Evolutionary conservation across 2,113 vertebrate species (phyloP).

Genomic region (Uropsilus gracilis): DNA sequence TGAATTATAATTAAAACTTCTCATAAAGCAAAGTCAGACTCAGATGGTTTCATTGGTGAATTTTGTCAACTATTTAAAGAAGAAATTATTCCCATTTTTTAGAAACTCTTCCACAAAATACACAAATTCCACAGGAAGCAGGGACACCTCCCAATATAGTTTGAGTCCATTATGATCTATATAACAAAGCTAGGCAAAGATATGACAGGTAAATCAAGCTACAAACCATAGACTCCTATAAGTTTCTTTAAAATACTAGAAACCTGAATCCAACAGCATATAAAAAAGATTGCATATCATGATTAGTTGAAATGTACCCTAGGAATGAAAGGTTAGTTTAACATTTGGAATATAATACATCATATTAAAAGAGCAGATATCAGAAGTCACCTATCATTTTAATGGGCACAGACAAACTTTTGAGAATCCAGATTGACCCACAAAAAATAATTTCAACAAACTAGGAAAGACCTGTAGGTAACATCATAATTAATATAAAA

Average conservation of each 20-base stretch:
- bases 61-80: neutral
- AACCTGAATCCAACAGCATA: neutral
- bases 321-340: slow-evolving; percentile 15
- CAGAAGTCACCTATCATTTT: neutral
- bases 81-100: neutral
- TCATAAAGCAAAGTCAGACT: neutral
- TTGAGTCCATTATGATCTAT: neutral
- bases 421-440: neutral
- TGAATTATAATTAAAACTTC: neutral
- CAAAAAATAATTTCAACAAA: neutral
- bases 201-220: neutral
- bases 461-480: neutral
- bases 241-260: neutral
- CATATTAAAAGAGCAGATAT: neutral
- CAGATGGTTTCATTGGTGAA: neutral
- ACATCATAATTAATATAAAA: neutral
- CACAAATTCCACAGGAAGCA: too few relatives aligned
- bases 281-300: neutral
- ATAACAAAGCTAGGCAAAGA: neutral
- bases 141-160: neutral
- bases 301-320: neutral
- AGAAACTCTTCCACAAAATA: neutral
- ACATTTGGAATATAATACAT: neutral
- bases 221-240: neutral
- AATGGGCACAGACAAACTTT: neutral